These are phyloP conservation scores for Entomobrya multifasciata DNA, from an alignment of 2,888 invertebrate genomes.

Conservation along the genomic window DNA sequence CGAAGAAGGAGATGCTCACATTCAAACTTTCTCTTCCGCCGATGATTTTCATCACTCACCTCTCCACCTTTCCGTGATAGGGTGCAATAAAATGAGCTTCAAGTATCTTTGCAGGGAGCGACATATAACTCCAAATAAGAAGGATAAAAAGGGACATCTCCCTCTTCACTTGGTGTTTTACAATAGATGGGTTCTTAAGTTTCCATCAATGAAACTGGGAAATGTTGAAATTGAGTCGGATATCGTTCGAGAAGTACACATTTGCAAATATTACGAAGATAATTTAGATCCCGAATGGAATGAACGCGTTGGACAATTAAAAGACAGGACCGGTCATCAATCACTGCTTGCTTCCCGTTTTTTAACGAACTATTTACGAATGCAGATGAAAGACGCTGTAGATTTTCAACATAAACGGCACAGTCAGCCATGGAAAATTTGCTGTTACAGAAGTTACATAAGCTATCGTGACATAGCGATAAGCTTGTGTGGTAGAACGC, in stretches of 20 bases:
- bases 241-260: conserved; percentile 11
- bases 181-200: conserved; percentile 36
- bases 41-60: conserved; percentile 24
- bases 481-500: conserved; percentile 13
- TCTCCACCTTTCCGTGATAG: conserved; percentile 44
- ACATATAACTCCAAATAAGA: neutral
- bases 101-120: neutral
- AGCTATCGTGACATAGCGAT: neutral
- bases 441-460: neutral
- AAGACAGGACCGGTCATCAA: conserved; percentile 11
- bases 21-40: neutral
- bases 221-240: neutral
- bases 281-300: neutral
- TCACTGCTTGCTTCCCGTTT: conserved; percentile 2
- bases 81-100: conserved; percentile 20
- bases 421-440: neutral
- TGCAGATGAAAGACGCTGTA: neutral
- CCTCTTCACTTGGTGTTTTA: conserved; percentile 42
- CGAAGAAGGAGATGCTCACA: neutral
- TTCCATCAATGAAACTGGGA: neutral
- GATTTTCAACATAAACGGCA: neutral
- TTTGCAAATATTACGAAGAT: conserved; percentile 31
- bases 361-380: neutral
- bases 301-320: neutral
- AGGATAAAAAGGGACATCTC: conserved; percentile 1